These are phyloP conservation scores for Lepidocyrtinus sp. DNA, from an alignment of 2,888 invertebrate species.

Conservation along the genomic window DNA sequence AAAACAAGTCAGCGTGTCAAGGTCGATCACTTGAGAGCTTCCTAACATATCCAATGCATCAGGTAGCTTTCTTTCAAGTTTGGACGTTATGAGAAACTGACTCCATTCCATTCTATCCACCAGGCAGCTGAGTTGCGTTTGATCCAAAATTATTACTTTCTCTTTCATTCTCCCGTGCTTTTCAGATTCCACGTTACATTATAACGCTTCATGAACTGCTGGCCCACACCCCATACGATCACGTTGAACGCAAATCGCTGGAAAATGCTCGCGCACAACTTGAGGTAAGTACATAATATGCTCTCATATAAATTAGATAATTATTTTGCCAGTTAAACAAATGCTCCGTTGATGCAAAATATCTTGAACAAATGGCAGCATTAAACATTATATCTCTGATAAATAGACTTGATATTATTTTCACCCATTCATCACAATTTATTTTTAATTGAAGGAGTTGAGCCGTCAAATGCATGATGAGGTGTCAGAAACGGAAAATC, in stretches of 20 bases:
- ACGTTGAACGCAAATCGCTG: constrained; percentile 90
- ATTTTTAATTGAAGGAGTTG: neutral
- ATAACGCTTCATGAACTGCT: constrained; percentile 91
- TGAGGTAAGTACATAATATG: constrained; percentile 89
- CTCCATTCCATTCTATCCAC: neutral
- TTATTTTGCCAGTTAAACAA: constrained; percentile 75
- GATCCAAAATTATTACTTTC: neutral
- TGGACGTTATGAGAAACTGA: neutral
- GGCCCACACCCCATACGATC: constrained; percentile 92
- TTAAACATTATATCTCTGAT: neutral
- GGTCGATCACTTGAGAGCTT: constrained; percentile 90
- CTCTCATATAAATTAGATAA: constrained; percentile 80
- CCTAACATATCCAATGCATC: constrained; percentile 95
- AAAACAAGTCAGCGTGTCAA: constrained; percentile 89
- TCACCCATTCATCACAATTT: too few species aligned
- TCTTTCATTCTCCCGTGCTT: too few species aligned
- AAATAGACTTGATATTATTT: too few species aligned
- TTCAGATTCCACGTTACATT: constrained; percentile 90
- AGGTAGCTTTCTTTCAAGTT: constrained; percentile 76
- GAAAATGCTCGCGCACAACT: constrained; percentile 90
- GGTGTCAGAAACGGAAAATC: constrained; percentile 93
- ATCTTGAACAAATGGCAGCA: neutral
- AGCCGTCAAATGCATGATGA: constrained; percentile 71
- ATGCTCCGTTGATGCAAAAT: neutral
- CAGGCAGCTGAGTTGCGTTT: neutral